Conservation (phyloP, 2,797 vertebrate species). For the Sebastolobus alascanus region DNA sequence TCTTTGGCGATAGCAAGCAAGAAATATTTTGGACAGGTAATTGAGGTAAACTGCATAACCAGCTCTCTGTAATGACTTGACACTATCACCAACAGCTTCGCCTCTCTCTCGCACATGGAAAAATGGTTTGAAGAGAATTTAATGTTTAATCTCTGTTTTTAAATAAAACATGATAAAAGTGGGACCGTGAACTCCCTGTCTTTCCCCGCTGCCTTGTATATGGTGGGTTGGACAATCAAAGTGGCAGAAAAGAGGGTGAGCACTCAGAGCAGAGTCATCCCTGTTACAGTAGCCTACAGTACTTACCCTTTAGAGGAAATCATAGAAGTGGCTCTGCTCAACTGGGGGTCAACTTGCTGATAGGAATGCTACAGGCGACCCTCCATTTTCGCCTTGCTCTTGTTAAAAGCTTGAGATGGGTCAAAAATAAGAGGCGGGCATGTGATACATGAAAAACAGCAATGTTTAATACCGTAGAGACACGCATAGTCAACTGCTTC, state of each 20-base stretch:
- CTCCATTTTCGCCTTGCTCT: slow-evolving; percentile 59
- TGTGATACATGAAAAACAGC: slow-evolving; percentile 41
- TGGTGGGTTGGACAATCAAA: slow-evolving; percentile 52
- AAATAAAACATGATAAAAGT: slow-evolving; percentile 74
- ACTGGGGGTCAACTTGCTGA: slow-evolving; percentile 64
- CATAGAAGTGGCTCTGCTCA: slow-evolving; percentile 59
- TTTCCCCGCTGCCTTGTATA: slow-evolving; percentile 26
- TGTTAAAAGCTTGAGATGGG: slow-evolving; percentile 62
- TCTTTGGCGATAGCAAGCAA: slow-evolving; percentile 2
- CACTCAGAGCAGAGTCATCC: slow-evolving; percentile 64
- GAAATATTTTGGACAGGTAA: slow-evolving; percentile 51
- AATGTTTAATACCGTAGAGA: slow-evolving; percentile 32
- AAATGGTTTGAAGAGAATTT: slow-evolving; percentile 53
- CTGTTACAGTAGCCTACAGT: slow-evolving; percentile 47
- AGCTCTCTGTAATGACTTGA: slow-evolving; percentile 42
- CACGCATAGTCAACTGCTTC: background rate
- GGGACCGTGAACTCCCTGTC: slow-evolving; percentile 62
- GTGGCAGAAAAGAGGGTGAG: slow-evolving; percentile 51
- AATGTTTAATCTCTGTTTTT: slow-evolving; percentile 78
- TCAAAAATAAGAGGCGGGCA: slow-evolving; percentile 48
- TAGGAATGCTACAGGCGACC: slow-evolving; percentile 50
- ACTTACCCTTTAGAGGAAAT: slow-evolving; percentile 72
- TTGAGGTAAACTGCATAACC: slow-evolving; percentile 51
- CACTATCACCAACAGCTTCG: slow-evolving; percentile 39
- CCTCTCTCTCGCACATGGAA: slow-evolving; percentile 1